These are phyloP conservation scores for Urocitellus parryii DNA, from an alignment of 2,113 vertebrate species.

Conservation along the genomic window DNA sequence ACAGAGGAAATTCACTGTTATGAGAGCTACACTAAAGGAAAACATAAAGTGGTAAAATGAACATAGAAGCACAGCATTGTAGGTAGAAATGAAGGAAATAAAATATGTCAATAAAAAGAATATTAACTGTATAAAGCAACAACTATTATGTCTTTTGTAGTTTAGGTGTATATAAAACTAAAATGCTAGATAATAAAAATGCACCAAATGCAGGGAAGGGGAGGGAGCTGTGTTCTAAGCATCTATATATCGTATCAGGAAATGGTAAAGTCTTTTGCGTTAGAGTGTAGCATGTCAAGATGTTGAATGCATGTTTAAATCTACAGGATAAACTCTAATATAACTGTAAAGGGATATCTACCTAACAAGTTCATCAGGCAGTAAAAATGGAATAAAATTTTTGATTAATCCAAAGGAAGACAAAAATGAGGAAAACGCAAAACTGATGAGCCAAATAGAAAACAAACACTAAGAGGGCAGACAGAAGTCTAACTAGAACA, in stretches of 20 bases:
- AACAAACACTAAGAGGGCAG: constrained; percentile 40
- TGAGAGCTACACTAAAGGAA: not conserved
- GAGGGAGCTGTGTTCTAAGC: not conserved
- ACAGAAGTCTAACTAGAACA: not conserved
- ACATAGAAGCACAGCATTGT: not conserved
- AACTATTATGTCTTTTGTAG: not conserved
- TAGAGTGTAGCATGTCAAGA: not conserved
- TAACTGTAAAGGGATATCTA: not conserved
- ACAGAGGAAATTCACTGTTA: not conserved
- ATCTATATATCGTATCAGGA: not conserved
- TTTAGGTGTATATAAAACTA: not conserved
- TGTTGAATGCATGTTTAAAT: not conserved
- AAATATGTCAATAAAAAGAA: not conserved
- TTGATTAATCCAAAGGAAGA: not conserved
- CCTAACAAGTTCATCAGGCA: not conserved
- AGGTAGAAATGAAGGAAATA: not conserved
- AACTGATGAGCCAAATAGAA: constrained; percentile 11
- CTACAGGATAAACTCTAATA: not conserved
- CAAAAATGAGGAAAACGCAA: constrained; percentile 37
- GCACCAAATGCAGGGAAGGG: not conserved
- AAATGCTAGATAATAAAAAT: not conserved
- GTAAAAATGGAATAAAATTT: constrained; percentile 53
- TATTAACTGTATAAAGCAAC: not conserved
- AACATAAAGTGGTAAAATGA: constrained; percentile 17
- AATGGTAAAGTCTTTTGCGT: not conserved